Conservation (phyloP, 2,113 vertebrate genomes). For the Clarias gariepinus region DNA sequence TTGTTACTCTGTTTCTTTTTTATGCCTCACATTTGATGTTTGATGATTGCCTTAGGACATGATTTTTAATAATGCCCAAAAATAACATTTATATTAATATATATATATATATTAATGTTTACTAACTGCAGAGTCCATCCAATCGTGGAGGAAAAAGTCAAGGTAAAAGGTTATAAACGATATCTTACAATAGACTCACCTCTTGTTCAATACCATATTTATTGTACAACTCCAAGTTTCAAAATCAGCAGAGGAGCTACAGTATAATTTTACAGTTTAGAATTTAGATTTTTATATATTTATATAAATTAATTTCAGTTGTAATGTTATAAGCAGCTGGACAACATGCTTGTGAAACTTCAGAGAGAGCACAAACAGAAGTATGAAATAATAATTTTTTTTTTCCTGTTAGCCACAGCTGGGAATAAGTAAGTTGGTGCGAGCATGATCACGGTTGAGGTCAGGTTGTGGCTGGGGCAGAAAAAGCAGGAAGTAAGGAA, state of each 20-base stretch:
- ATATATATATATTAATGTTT: not conserved
- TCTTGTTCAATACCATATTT: no score
- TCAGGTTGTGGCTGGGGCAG: not conserved
- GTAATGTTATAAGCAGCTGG: not conserved
- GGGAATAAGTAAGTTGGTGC: not conserved
- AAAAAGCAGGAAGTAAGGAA: not conserved
- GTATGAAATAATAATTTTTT: not conserved
- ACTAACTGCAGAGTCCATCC: not conserved
- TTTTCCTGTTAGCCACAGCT: not conserved
- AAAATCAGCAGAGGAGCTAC: no score
- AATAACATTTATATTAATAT: not conserved
- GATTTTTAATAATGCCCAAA: not conserved
- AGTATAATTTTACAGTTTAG: no score
- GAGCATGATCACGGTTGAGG: not conserved
- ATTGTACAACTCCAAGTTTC: no score
- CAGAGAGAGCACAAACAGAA: not conserved
- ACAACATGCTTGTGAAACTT: not conserved
- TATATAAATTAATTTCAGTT: no score
- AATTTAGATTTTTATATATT: no score
- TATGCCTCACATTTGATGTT: no score
- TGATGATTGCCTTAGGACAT: no score
- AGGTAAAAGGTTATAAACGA: no score
- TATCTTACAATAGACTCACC: no score
- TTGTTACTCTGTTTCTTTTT: no score
- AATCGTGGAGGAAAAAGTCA: no score